phyloP scores from a whole-genome alignment of 2,888 invertebrate genomes.

The Ophioninae sp. region DNA sequence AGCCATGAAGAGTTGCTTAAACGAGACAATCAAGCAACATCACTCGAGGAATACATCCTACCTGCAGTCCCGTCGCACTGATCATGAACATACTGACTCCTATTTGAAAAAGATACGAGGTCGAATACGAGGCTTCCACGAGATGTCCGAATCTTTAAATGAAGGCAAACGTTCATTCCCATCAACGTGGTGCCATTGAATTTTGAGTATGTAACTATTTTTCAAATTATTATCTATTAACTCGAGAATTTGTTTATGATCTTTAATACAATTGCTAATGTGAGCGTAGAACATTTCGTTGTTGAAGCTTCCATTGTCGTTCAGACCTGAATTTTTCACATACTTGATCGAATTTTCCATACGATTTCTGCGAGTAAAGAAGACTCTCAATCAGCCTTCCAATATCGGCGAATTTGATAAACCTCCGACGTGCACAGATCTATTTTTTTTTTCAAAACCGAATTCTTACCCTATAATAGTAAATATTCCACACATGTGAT shows the following conservation, averaged over 20 bases:
- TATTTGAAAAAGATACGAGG: slow-evolving; percentile 51
- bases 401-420: background rate
- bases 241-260: slow-evolving; percentile 40
- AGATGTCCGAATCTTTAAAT: slow-evolving; percentile 51
- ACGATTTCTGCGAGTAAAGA: slow-evolving; percentile 29
- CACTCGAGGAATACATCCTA: background rate
- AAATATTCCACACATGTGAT: slow-evolving; percentile 62
- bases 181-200: background rate
- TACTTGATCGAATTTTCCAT: slow-evolving; percentile 36
- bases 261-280: slow-evolving; percentile 41
- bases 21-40: background rate
- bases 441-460: background rate
- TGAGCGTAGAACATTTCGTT: slow-evolving; percentile 34
- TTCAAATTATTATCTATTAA: slow-evolving; percentile 15
- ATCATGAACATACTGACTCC: slow-evolving; percentile 55
- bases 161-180: background rate
- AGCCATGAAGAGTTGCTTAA: background rate
- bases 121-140: slow-evolving; percentile 52
- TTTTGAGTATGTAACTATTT: slow-evolving; percentile 1
- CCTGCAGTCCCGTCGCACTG: slow-evolving; percentile 60
- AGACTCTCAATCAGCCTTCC: background rate
- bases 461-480: slow-evolving; percentile 57
- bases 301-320: background rate
- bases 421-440: background rate
- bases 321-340: background rate